Base-by-base conservation (phyloP, 2,113 vertebrate species). In the Alectura lathami region DNA sequence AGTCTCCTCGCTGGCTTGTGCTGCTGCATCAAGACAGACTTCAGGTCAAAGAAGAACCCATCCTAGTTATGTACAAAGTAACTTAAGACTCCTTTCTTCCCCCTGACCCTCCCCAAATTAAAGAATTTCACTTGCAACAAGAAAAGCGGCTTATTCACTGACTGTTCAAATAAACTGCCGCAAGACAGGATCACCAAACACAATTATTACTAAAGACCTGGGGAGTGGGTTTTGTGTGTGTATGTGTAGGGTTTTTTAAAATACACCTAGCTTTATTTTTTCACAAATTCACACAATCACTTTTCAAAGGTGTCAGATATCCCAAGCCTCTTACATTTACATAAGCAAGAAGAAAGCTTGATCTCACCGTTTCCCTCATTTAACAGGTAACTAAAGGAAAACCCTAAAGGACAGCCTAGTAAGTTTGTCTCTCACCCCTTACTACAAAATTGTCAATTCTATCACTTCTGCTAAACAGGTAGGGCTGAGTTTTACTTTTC, bases 1-100 rank as follows among this genome's bases (percentile, higher is more conserved):
- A 54, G 98, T 97, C 98, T 99, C 99, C 98, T 99, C 99, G 93
- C 98, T 98, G 97, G 98, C 98, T 82, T 98, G 98, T 95, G 98
- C 99, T 99, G 98, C 98, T 97, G 95, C 97, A 98, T 98, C 97
- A 98, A 99, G 98, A 99, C 96, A 98, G 97, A 98, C 98, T 98
- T 97, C 47, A 97, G 97, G 97, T 98, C 98, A 98, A 98, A 98
- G 36, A 91, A 83, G 88, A 97, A 97, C 97, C 98, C 96, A 97
- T 97, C 96, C 96, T 97, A 97, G 87, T 95, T 91, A 94, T 1
- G 94, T 83, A 94, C 86, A 97, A 42, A 97, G 97, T 87, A 98
- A 97, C 97, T 97, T 92, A 92, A 96, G 94, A 85, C 91, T 96
- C 95, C 92, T 97, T 86, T 77, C 95, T 92, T 91, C 93, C 96